Evolutionary conservation across 1,140 invertebrate genomes (phyloP), one percentile per base, ranked within the genome.

Genomic region (Zaprionus gabonicus): DNA sequence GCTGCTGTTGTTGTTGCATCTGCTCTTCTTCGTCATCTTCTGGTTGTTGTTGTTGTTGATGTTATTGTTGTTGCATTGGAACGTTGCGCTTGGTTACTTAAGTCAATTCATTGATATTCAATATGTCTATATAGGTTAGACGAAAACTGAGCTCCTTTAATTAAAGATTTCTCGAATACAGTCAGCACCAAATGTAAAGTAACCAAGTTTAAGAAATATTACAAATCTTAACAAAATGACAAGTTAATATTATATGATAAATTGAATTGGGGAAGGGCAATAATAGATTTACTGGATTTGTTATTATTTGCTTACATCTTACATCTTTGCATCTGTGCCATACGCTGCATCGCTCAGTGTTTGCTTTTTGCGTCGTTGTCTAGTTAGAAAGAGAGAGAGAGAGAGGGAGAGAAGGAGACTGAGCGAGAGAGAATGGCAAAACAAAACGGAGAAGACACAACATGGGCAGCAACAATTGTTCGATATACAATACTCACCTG

Each of bases 41-140:
- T 51, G 63, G 10, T 51, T 46, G n/a, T 66, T 58, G 10, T 58
- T 49, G 41, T 27, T 56, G 60, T 58, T 49, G 41, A 20, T 56
- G 60, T 31, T 49, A 17, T 51, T 36, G 51, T 44, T 62, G 36
- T 25, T 34, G 70, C 20, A 25, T 20, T 27, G 72, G 71, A 70
- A 67, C 77, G 82, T 82, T 87, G 80, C 78, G 83, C 83, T 88
- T 87, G 60, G 71, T 76, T 84, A 87, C 60, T 71, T 82, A 60
- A 87, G 73, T 67, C 64, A 76, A 81, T 71, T 64, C 65, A 73
- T 76, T 88, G 81, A 88, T 75, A 88, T 88, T 90, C 63, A 84
- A 88, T 88, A 81, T 75, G 81, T n/a, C 67, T n/a, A 20, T 76
- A 83, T 84, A 81, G 44, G 56, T 60, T 44, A 82, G 57, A 58